These are phyloP conservation scores for Bolinopsis microptera DNA, from an alignment of 37 sponge, comb jelly and placozoan genomes.

Conservation along the genomic window DNA sequence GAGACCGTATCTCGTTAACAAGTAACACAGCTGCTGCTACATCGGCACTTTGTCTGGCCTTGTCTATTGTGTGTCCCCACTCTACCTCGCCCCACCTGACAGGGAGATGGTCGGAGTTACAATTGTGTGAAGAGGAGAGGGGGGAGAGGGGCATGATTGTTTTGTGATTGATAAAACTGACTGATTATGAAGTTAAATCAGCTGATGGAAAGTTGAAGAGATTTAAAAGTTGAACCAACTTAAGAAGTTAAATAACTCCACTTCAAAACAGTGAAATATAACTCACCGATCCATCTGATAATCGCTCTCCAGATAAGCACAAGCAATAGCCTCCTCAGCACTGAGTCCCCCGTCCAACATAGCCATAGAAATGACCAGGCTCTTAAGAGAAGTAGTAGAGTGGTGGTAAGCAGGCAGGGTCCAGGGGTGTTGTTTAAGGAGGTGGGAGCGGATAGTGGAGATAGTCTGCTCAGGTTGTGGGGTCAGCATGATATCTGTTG, in stretches of 20 bases:
- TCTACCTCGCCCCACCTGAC: conserved; percentile 59
- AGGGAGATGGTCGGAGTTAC: neutral
- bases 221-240: too few species aligned
- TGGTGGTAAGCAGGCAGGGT: conserved; percentile 41
- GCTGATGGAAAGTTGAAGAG: too few species aligned
- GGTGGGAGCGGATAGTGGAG: neutral
- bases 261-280: too few species aligned
- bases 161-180: neutral
- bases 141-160: neutral
- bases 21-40: conserved; percentile 23
- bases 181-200: neutral
- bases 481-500: conserved; percentile 32
- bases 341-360: conserved; percentile 45
- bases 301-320: conserved; percentile 9
- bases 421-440: conserved; percentile 1
- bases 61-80: conserved; percentile 48
- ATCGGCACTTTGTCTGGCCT: conserved; percentile 5
- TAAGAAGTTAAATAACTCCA: too few species aligned
- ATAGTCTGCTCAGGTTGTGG: conserved; percentile 53
- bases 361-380: conserved; percentile 12
- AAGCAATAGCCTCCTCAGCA: conserved; percentile 53
- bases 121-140: neutral
- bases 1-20: conserved; percentile 9
- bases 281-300: conserved; percentile 44
- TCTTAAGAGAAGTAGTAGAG: conserved; percentile 18